A percentile compares a stretch with the other conserved stretches of the same genome.
phyloP scores from a whole-genome alignment of 2,888 invertebrate genomes.

The Catocala sponsa region DNA sequence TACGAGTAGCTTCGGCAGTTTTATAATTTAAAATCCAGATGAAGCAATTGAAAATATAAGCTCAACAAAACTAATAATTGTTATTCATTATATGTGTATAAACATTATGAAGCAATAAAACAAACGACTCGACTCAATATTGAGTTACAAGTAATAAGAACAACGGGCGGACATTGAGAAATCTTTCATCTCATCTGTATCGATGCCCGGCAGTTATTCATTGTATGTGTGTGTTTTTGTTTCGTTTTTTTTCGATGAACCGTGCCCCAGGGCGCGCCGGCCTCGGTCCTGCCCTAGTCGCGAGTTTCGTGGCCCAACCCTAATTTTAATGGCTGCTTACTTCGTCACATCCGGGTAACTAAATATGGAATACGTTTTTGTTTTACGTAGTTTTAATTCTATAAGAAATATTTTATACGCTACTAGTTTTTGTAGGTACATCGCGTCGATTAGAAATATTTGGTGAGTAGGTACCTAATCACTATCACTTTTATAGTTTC shows the following conservation, averaged over 20 bases:
- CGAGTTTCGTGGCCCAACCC: constrained; percentile 84
- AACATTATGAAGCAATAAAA: constrained; percentile 59
- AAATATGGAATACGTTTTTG: constrained; percentile 72
- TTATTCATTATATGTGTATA: constrained; percentile 45
- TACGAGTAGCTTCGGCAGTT: too few relatives aligned
- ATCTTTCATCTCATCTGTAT: constrained; percentile 84
- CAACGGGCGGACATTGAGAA: constrained; percentile 81
- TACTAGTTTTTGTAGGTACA: not conserved
- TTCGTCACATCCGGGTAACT: constrained; percentile 80
- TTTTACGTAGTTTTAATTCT: constrained; percentile 40
- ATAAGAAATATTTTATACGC: constrained; percentile 50
- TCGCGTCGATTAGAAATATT: too few relatives aligned
- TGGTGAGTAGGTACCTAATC: too few relatives aligned
- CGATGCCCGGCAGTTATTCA: constrained; percentile 78
- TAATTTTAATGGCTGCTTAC: constrained; percentile 88
- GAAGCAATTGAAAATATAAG: too few relatives aligned
- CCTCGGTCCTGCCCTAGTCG: constrained; percentile 82
- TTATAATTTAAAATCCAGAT: too few relatives aligned
- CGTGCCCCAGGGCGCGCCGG: constrained; percentile 74
- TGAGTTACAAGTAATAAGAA: constrained; percentile 81
- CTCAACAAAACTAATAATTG: too few relatives aligned
- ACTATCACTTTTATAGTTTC: too few relatives aligned
- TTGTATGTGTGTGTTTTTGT: constrained; percentile 70
- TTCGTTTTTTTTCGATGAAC: constrained; percentile 68
- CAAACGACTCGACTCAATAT: constrained; percentile 67